Evolutionary conservation across 2,797 vertebrate species (phyloP), one percentile per base, ranked within the genome.

Genomic region (Tachyglossus aculeatus): DNA sequence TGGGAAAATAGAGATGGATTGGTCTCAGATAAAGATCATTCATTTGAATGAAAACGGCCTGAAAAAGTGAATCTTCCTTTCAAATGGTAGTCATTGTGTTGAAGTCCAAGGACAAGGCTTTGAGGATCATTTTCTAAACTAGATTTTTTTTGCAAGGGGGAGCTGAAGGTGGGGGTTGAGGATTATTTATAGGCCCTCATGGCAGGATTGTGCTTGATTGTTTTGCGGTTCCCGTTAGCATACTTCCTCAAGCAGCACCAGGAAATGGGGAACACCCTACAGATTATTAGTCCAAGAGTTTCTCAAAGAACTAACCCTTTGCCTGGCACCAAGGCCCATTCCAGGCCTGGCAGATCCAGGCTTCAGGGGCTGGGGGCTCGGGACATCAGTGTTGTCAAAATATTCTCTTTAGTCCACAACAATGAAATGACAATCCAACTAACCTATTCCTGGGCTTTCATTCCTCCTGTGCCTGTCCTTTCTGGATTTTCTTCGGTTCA

Each of bases 11-110:
- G 6, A 0, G 8, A 25, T 1, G 40, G 1, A 51, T 32, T 12
- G 6, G 7, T 2, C 1, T 0, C 1, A 14, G 13, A 29, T 14
- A 27, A 6, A 2, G 22, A 22, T 19, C 3, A 2, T 29, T 16
- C 9, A 1, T 37, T 14, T 9, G 9, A 29, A 19, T 19, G 9
- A 27, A 48, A 9, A 34, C 10, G 22, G 12, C 12, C 19, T 25
- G 36, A 18, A 44, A 34, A 41, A 55, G 37, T 38, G 38, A 34
- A 68, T 22, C 27, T 14, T 21, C 10, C 14, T 27, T 6, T 9
- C 37, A 37, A 13, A 2, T n/a, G n/a, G n/a, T n/a, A n/a, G n/a
- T n/a, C n/a, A n/a, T n/a, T n/a, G n/a, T n/a, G n/a, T n/a, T n/a
- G n/a, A n/a, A n/a, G n/a, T n/a, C n/a, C n/a, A n/a, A n/a, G n/a